phyloP scores from a whole-genome alignment of 2,888 invertebrate species.

The Augiades crinisus region DNA sequence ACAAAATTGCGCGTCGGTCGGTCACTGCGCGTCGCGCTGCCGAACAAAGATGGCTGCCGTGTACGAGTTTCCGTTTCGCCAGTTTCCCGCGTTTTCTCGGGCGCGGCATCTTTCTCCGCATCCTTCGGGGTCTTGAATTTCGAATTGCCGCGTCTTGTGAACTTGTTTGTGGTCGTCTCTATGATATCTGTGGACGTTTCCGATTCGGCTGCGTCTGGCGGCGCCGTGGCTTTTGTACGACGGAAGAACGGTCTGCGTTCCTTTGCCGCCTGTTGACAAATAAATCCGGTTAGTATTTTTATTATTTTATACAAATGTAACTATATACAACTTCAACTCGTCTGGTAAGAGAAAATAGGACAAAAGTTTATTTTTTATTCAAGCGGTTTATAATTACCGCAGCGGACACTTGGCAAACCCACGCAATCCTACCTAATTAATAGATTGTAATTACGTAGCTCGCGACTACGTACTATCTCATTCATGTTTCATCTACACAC shows the following conservation, averaged over 20 bases:
- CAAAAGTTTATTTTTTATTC: too few relatives aligned
- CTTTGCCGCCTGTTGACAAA: constrained; percentile 53
- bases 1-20: constrained; percentile 62
- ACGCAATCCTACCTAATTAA: too few relatives aligned
- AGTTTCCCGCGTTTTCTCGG: constrained; percentile 45
- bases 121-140: constrained; percentile 49
- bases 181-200: constrained; percentile 43
- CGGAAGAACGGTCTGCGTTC: constrained; percentile 60
- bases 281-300: constrained; percentile 42
- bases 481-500: too few relatives aligned
- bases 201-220: constrained; percentile 52
- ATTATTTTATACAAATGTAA: neutral
- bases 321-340: too few relatives aligned
- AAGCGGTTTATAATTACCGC: too few relatives aligned
- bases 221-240: constrained; percentile 65
- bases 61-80: constrained; percentile 47
- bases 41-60: constrained; percentile 56
- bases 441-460: too few relatives aligned
- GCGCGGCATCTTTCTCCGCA: constrained; percentile 34
- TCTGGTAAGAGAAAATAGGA: too few relatives aligned
- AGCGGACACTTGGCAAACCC: too few relatives aligned
- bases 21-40: constrained; percentile 60
- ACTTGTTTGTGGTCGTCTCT: constrained; percentile 55
- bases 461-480: too few relatives aligned
- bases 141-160: constrained; percentile 46